Evolutionary conservation across 2,113 vertebrate species (phyloP).

Genomic region (Pandion haliaetus): DNA sequence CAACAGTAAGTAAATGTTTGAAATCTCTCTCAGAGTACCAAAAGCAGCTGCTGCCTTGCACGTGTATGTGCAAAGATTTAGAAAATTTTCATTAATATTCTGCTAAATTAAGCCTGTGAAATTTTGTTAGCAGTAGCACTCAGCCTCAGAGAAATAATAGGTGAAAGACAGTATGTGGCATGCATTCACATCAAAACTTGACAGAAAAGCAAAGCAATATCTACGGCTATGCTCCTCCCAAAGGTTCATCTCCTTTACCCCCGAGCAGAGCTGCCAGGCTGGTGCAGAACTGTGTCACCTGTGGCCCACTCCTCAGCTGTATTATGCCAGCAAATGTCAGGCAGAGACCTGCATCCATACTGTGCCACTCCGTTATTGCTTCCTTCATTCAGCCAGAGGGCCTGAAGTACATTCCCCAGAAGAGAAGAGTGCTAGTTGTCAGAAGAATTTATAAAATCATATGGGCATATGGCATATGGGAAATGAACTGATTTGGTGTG

Average conservation of each 20-base stretch:
- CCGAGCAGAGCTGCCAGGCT: not conserved
- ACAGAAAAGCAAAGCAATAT: not conserved
- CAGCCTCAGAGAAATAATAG: constrained; percentile 21
- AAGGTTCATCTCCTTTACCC: not conserved
- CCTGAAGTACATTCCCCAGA: not conserved
- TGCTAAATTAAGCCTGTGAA: constrained; percentile 11
- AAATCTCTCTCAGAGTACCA: constrained; percentile 12
- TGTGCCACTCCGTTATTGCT: not conserved
- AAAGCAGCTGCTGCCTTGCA: constrained; percentile 14
- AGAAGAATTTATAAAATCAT: not conserved
- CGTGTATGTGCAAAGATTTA: constrained; percentile 11
- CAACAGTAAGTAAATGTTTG: constrained; percentile 51
- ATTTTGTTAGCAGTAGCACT: constrained; percentile 15
- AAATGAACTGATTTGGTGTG: not conserved
- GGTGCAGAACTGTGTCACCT: not conserved
- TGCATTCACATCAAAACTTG: not conserved
- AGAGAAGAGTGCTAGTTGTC: not conserved
- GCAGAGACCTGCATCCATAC: not conserved
- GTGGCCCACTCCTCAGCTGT: not conserved
- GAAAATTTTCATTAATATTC: constrained; percentile 60
- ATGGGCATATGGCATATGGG: not conserved
- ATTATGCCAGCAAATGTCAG: not conserved
- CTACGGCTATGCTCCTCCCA: not conserved
- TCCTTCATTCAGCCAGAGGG: not conserved
- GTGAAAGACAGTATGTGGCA: constrained; percentile 23